Conservation (phyloP, 2,888 invertebrate genomes). For the Bombylius major region DNA sequence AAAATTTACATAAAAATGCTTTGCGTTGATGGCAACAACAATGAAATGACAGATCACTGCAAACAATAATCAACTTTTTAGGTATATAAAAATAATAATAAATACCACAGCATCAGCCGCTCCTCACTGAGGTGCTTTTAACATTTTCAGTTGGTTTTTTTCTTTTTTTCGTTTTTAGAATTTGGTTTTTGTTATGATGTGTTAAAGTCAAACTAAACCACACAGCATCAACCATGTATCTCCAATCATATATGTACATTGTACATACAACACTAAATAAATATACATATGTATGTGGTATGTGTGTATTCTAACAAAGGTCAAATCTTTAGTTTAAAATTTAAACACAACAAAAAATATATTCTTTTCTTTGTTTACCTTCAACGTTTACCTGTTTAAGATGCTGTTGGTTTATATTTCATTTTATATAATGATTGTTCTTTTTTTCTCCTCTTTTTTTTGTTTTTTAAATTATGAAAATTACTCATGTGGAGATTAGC, state of each 20-base stretch:
- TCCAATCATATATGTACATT: too few species aligned
- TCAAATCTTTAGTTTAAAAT: not conserved
- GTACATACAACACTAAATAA: too few species aligned
- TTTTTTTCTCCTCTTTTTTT: too few species aligned
- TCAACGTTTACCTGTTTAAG: not conserved
- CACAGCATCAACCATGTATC: too few species aligned
- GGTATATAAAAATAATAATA: too few species aligned
- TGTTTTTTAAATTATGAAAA: not conserved
- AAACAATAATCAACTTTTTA: not conserved
- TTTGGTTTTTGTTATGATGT: too few species aligned
- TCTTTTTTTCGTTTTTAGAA: too few species aligned
- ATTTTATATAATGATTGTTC: too few species aligned
- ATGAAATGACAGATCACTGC: constrained; percentile 4
- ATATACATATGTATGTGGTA: too few species aligned
- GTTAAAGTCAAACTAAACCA: too few species aligned
- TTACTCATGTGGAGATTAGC: not conserved
- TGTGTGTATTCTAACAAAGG: not conserved
- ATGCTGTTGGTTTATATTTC: not conserved
- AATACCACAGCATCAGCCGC: not conserved
- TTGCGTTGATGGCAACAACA: constrained; percentile 3
- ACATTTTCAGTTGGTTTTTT: too few species aligned
- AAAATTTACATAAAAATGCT: constrained; percentile 7
- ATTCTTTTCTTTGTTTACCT: not conserved
- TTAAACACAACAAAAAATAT: not conserved
- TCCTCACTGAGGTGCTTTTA: not conserved